Evolutionary conservation across 2,113 vertebrate species (phyloP), one percentile per base, ranked within the genome.

Genomic region (Campylomormyrus tamandua): DNA sequence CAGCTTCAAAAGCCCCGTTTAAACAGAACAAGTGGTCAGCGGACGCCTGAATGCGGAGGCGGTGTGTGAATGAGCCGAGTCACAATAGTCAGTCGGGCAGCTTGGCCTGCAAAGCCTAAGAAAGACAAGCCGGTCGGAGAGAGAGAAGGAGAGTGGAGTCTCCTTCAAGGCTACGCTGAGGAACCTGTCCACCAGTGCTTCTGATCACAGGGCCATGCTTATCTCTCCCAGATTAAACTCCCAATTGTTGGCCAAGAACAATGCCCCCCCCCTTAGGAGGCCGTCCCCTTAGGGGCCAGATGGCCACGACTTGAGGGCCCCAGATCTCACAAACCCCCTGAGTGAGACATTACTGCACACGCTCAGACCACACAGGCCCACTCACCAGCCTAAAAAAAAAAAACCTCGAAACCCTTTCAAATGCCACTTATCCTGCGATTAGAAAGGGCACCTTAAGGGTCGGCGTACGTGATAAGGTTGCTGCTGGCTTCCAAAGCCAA

Each of bases 161-260:
- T 95, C 91, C 91, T 93, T 93, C 91, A 93, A 93, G 92, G 90
- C 92, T 93, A 91, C 62, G 88, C 91, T 90, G 90, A 91, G 89
- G 93, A 93, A 94, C 93, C 94, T 93, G 92, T 93, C 91, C 39
- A 56, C 91, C 86, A 89, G 90, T 90, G 87, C 90, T 92, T 89
- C 88, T 92, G 93, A 94, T 93, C 94, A 89, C 70, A 89, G 90
- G 92, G 92, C 94, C 91, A 93, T 94, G 95, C 95, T 98, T 98
- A 98, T 98, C 97, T 97, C 94, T 94, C 93, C 93, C 94, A 97
- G 96, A 96, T 96, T 97, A 97, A 70, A 96, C 94, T 95, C 95
- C 94, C 96, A 95, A 98, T 98, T 98, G 97, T 98, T 97, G 92
- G 92, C 89, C 84, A 92, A 94, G 96, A 98, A 99, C 97, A 99